Percentiles rank a stretch among this genome's conserved stretches.
These are phyloP conservation scores for Formica exsecta DNA, from an alignment of 1,140 invertebrate species.

Conservation along the genomic window DNA sequence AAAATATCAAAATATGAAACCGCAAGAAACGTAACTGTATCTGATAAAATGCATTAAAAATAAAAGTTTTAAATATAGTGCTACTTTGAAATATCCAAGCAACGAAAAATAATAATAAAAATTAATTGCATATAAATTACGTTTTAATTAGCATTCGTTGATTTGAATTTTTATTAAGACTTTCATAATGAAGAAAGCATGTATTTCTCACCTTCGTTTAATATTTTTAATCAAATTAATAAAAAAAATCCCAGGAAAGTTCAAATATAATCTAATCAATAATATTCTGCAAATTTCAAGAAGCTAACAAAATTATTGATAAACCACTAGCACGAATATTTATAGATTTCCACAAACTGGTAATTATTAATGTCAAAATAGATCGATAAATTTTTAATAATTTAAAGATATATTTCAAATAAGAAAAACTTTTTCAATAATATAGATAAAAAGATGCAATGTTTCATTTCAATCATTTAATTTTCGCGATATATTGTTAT, in stretches of 20 bases:
- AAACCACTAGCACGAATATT: not conserved
- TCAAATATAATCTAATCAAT: constrained; percentile 1
- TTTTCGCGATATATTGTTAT: constrained; percentile 15
- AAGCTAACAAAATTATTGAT: not conserved
- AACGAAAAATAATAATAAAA: constrained; percentile 21
- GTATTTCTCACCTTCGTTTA: not conserved
- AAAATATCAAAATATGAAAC: not conserved
- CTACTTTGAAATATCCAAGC: not conserved
- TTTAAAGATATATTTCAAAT: not conserved
- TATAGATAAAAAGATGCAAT: not conserved
- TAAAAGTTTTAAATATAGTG: not conserved
- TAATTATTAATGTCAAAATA: not conserved
- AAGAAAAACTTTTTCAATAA: not conserved
- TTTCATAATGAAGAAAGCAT: not conserved
- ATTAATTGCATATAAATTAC: constrained; percentile 20
- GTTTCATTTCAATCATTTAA: not conserved
- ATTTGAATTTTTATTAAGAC: constrained; percentile 34
- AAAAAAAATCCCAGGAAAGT: not conserved
- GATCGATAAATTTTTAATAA: not conserved
- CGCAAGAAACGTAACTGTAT: not conserved
- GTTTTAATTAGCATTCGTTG: constrained; percentile 26
- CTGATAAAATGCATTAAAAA: not conserved
- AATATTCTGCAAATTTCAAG: not conserved
- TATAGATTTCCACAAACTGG: not conserved
- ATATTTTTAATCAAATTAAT: constrained; percentile 1